These are phyloP conservation scores for Drosophila kurseongensis DNA, from an alignment of 1,140 invertebrate genomes.

Conservation along the genomic window DNA sequence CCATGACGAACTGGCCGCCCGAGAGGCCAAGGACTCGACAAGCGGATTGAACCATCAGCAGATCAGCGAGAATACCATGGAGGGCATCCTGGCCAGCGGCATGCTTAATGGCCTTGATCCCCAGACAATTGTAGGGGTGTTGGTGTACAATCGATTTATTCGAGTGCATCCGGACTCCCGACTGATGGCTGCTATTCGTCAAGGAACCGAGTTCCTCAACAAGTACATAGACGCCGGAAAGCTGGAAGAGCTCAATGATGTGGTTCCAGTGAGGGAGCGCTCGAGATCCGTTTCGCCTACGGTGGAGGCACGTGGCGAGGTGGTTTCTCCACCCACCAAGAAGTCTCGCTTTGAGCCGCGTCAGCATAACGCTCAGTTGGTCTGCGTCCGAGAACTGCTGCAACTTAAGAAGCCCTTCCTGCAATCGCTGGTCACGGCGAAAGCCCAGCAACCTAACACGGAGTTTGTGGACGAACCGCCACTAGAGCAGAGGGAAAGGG, in stretches of 20 bases:
- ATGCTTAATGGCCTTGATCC: slow-evolving; percentile 87
- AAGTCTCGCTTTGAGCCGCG: slow-evolving; percentile 74
- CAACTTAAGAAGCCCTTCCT: slow-evolving; percentile 76
- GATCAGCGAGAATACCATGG: slow-evolving; percentile 89
- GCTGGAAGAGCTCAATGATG: slow-evolving; percentile 91
- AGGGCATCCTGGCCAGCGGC: slow-evolving; percentile 88
- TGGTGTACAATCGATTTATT: slow-evolving; percentile 91
- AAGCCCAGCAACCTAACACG: slow-evolving; percentile 68
- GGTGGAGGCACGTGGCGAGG: slow-evolving; percentile 61
- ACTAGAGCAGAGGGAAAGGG: slow-evolving; percentile 52
- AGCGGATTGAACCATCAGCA: slow-evolving; percentile 87
- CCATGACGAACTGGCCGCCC: slow-evolving; percentile 69
- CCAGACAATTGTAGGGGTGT: slow-evolving; percentile 88
- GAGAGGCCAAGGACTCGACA: slow-evolving; percentile 86
- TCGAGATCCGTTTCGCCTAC: slow-evolving; percentile 85
- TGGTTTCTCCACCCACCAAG: slow-evolving; percentile 66
- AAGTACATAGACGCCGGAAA: slow-evolving; percentile 91
- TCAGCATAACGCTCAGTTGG: slow-evolving; percentile 78
- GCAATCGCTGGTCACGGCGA: slow-evolving; percentile 64
- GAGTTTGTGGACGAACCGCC: slow-evolving; percentile 66
- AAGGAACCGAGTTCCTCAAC: slow-evolving; percentile 90
- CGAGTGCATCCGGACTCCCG: slow-evolving; percentile 90
- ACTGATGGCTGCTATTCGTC: slow-evolving; percentile 89
- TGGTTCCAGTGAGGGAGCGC: slow-evolving; percentile 86
- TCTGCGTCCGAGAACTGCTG: slow-evolving; percentile 73